Evolutionary conservation across 2,888 invertebrate genomes (phyloP).

Genomic region (Ganaspis brasiliensis): DNA sequence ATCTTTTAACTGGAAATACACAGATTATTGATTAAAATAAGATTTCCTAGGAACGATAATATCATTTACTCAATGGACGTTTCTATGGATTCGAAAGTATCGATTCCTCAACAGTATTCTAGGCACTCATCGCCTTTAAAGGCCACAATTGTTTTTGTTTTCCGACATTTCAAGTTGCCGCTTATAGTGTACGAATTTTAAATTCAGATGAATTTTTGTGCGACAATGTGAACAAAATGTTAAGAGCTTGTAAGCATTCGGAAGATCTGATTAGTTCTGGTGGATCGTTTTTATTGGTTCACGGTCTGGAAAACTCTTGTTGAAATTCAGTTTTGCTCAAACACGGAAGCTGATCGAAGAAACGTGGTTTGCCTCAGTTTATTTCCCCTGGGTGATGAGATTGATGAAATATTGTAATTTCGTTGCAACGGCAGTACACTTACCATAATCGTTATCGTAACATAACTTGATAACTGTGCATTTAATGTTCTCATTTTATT

Average conservation of each 20-base stretch:
- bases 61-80: slow-evolving; percentile 2
- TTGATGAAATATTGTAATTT: slow-evolving; percentile 36
- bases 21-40: not conserved
- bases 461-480: not conserved
- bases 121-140: not conserved
- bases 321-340: slow-evolving; percentile 21
- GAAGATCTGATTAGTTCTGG: slow-evolving; percentile 6
- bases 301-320: slow-evolving; percentile 10
- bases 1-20: no score
- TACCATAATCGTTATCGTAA: slow-evolving; percentile 13
- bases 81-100: not conserved
- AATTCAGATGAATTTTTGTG: not conserved
- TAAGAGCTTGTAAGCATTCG: not conserved
- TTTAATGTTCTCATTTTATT: not conserved
- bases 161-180: no score
- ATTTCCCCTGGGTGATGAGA: slow-evolving; percentile 26
- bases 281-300: slow-evolving; percentile 22
- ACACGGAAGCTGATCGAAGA: slow-evolving; percentile 25
- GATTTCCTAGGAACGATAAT: not conserved
- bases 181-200: no score
- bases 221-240: not conserved
- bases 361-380: slow-evolving; percentile 29
- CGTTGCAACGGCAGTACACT: not conserved
- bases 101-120: slow-evolving; percentile 4
- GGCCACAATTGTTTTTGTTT: no score